Percentiles rank a stretch among this genome's conserved stretches.
phyloP scores from a whole-genome alignment of 2,888 invertebrate species.

The Myopa testacea region DNA sequence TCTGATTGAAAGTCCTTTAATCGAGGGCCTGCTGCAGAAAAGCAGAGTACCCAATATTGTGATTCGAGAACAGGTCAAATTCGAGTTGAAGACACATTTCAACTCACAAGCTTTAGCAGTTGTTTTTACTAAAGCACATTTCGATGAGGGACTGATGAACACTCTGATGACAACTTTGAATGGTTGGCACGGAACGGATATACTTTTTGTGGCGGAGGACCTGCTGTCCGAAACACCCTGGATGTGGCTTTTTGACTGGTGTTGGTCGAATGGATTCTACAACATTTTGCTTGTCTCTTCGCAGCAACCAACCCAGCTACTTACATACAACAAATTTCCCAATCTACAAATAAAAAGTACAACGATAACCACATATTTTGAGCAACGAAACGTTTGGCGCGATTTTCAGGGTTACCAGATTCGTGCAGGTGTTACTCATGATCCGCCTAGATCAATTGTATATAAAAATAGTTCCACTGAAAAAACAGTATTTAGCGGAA shows the following conservation, averaged over 20 bases:
- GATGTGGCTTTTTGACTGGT: conserved; percentile 23
- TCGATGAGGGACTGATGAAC: not conserved
- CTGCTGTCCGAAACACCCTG: too few species aligned
- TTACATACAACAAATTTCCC: conserved; percentile 21
- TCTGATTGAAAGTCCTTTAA: not conserved
- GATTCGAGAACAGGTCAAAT: not conserved
- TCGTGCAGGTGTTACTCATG: not conserved
- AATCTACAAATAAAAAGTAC: not conserved
- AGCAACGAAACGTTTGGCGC: not conserved
- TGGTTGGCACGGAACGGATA: too few species aligned
- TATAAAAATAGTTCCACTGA: conserved; percentile 14
- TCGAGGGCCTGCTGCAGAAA: not conserved
- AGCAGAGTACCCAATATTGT: not conserved
- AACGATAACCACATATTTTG: conserved; percentile 3
- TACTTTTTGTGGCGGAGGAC: too few species aligned
- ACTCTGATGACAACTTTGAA: not conserved
- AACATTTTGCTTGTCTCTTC: conserved; percentile 23
- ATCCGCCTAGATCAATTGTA: conserved; percentile 35
- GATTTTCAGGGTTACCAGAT: not conserved
- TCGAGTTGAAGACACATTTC: not conserved
- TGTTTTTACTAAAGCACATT: not conserved
- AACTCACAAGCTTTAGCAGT: not conserved
- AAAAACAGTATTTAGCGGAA: conserved; percentile 14
- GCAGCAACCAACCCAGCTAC: not conserved
- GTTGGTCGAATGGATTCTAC: conserved; percentile 33